Conservation (phyloP, 1,140 invertebrate genomes). For the Euwallacea fornicatus region DNA sequence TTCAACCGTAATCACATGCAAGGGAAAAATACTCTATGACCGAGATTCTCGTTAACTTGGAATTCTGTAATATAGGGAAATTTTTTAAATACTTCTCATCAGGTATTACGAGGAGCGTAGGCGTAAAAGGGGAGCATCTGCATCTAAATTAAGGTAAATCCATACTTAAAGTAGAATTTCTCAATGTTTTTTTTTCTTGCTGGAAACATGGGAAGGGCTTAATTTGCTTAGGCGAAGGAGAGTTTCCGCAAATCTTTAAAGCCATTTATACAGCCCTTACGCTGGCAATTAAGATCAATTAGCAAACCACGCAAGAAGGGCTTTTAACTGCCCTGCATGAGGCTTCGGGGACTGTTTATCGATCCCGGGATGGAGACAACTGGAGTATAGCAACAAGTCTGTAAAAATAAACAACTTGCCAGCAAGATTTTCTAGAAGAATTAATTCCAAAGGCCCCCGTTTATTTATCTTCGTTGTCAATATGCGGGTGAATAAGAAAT, state of each 20-base stretch:
- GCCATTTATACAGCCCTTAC: constrained; percentile 8
- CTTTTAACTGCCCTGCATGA: constrained; percentile 17
- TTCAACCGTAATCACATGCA: too few species aligned
- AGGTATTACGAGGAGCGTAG: constrained; percentile 9
- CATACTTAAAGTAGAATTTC: not conserved
- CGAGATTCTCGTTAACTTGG: too few species aligned
- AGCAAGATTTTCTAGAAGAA: too few species aligned
- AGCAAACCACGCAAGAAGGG: constrained; percentile 2
- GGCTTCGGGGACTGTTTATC: constrained; percentile 2
- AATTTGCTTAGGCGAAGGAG: not conserved
- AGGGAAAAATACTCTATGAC: too few species aligned
- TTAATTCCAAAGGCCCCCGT: too few species aligned
- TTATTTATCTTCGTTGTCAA: too few species aligned
- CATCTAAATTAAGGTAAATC: constrained; percentile 2
- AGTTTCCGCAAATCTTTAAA: not conserved
- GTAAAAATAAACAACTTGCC: constrained; percentile 33
- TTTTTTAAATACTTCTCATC: not conserved
- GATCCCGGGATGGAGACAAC: not conserved
- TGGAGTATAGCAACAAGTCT: not conserved
- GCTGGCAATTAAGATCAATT: constrained; percentile 5
- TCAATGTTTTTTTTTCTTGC: not conserved
- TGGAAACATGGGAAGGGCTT: not conserved
- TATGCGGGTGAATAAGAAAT: too few species aligned
- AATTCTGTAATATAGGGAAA: too few species aligned
- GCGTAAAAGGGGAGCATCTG: not conserved